These are phyloP conservation scores for Anguilla japonica DNA, from an alignment of 2,113 vertebrate genomes.

Conservation along the genomic window DNA sequence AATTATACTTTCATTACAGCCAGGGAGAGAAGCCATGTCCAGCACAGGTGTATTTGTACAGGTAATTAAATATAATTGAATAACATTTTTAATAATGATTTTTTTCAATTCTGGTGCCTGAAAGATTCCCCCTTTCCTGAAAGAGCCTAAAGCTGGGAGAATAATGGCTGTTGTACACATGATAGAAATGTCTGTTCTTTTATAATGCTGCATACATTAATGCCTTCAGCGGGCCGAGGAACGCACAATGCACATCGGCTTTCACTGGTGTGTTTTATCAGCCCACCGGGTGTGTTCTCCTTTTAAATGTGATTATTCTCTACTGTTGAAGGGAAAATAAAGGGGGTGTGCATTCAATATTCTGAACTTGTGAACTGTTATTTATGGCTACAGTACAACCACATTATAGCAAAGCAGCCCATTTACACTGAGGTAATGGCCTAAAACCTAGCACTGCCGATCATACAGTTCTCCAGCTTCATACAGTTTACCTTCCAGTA, in stretches of 20 bases:
- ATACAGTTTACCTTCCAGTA: too few relatives aligned
- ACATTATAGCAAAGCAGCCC: background rate
- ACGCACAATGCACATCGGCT: background rate
- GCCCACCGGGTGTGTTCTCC: background rate
- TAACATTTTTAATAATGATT: slow-evolving; percentile 10
- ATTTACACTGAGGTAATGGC: too few relatives aligned
- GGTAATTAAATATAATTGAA: slow-evolving; percentile 15
- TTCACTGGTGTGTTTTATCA: background rate
- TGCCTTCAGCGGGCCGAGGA: background rate
- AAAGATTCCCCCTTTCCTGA: background rate
- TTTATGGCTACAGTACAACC: background rate
- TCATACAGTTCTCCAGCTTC: too few relatives aligned
- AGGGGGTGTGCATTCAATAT: background rate
- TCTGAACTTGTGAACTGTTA: background rate
- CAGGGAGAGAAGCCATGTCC: background rate
- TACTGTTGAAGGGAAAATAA: background rate
- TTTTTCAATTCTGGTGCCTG: background rate
- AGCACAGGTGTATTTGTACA: slow-evolving; percentile 19
- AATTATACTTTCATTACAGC: slow-evolving; percentile 4
- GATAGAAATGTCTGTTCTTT: slow-evolving; percentile 11
- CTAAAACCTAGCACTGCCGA: too few relatives aligned
- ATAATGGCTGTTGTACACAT: background rate
- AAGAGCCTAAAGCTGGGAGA: background rate
- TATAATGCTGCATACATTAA: background rate
- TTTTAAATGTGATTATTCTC: slow-evolving; percentile 1